These are phyloP conservation scores for Aix galericulata DNA, from an alignment of 2,113 vertebrate genomes.

Conservation along the genomic window DNA sequence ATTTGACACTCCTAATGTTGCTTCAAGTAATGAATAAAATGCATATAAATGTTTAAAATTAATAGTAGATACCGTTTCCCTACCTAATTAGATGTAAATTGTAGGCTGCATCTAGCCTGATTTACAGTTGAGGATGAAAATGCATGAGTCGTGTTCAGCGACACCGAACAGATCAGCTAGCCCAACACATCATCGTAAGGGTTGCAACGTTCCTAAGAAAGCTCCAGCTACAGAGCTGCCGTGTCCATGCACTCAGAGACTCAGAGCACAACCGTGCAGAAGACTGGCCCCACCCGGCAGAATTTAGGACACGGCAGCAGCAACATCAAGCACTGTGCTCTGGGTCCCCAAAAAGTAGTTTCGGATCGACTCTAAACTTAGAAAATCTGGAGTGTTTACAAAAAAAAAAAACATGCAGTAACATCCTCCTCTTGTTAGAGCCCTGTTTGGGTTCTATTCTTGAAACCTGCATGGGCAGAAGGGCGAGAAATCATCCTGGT, in stretches of 20 bases:
- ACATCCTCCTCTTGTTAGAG: neutral
- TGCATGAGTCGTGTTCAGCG: neutral
- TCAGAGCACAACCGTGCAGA: neutral
- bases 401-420: neutral
- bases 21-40: neutral
- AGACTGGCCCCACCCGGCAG: fast-evolving
- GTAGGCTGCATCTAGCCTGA: neutral
- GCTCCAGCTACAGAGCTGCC: neutral
- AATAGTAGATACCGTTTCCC: neutral
- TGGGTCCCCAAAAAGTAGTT: neutral
- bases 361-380: neutral
- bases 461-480: neutral
- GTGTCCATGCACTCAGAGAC: neutral
- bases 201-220: fast-evolving
- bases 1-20: neutral
- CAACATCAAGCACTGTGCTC: neutral
- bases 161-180: neutral
- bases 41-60: neutral
- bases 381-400: neutral
- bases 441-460: neutral
- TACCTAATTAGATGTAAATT: neutral
- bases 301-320: neutral
- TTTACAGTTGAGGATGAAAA: neutral
- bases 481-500: neutral
- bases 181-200: too few species aligned